A percentile compares a stretch with the other conserved stretches of the same genome.
phyloP scores from a whole-genome alignment of 2,113 vertebrate species.

The Balaenoptera acutorostrata region DNA sequence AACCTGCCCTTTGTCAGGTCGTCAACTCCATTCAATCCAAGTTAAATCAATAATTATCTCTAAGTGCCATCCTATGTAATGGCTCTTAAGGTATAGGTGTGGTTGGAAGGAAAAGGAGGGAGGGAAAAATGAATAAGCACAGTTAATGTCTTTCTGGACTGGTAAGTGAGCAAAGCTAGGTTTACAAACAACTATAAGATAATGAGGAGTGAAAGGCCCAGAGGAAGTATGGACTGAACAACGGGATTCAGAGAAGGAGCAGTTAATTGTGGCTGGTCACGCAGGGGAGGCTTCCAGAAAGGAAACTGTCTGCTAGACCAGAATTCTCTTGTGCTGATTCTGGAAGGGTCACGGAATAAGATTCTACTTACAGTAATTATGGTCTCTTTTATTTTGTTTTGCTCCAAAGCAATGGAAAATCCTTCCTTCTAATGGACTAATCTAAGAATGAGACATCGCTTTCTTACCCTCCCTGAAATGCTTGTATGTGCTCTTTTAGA shows the following conservation, averaged over 20 bases:
- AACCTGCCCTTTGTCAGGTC: not conserved
- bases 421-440: not conserved
- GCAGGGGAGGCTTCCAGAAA: not conserved
- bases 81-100: not conserved
- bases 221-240: not conserved
- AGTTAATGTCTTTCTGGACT: not conserved
- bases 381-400: not conserved
- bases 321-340: not conserved
- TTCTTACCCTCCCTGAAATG: not conserved
- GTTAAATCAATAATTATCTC: not conserved
- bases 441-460: not conserved
- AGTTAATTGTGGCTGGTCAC: accelerated
- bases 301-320: not conserved
- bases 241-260: not conserved
- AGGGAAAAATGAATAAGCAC: not conserved
- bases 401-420: not conserved
- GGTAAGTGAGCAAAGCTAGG: not conserved
- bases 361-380: not conserved
- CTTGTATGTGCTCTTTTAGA: not conserved
- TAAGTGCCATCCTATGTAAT: not conserved
- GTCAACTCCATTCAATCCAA: not conserved
- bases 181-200: not conserved
- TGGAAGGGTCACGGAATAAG: not conserved
- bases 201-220: too few species aligned
- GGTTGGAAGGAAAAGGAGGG: not conserved